A percentile compares a stretch with the other conserved stretches of the same genome.
Conservation (phyloP, 2,113 vertebrate genomes). For the Scatophagus argus region DNA sequence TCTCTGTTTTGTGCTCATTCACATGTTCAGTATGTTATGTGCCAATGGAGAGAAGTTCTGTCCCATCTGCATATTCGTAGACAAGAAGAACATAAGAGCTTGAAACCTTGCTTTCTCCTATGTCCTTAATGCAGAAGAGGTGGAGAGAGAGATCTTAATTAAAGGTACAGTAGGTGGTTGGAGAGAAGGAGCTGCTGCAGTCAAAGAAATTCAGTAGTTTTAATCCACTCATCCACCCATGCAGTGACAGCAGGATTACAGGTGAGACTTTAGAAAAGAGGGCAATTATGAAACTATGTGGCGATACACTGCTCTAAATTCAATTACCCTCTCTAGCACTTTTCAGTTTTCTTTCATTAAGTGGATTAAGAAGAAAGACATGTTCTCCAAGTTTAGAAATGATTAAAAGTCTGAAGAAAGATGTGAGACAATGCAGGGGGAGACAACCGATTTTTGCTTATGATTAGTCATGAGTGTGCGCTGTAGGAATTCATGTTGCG, state of each 20-base stretch:
- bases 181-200: slow-evolving; percentile 37
- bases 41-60: not conserved
- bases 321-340: slow-evolving; percentile 69
- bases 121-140: slow-evolving; percentile 9
- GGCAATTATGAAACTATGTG: slow-evolving; percentile 76
- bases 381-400: slow-evolving; percentile 71
- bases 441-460: slow-evolving; percentile 40
- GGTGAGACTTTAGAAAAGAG: slow-evolving; percentile 69
- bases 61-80: slow-evolving; percentile 13
- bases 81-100: not conserved
- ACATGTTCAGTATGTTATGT: not conserved
- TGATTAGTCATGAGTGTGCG: slow-evolving; percentile 64
- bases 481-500: slow-evolving; percentile 39
- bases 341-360: slow-evolving; percentile 82
- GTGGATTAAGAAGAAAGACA: slow-evolving; percentile 72
- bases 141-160: slow-evolving; percentile 32
- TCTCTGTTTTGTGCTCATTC: not conserved
- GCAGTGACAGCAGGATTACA: slow-evolving; percentile 76
- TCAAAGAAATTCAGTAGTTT: slow-evolving; percentile 57
- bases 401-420: slow-evolving; percentile 65
- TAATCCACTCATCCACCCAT: slow-evolving; percentile 78
- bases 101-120: not conserved
- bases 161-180: slow-evolving; percentile 42
- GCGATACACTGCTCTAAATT: slow-evolving; percentile 78
- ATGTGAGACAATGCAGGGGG: slow-evolving; percentile 38